Conservation (phyloP, 2,113 vertebrate species). For the Pluvianellus socialis region DNA sequence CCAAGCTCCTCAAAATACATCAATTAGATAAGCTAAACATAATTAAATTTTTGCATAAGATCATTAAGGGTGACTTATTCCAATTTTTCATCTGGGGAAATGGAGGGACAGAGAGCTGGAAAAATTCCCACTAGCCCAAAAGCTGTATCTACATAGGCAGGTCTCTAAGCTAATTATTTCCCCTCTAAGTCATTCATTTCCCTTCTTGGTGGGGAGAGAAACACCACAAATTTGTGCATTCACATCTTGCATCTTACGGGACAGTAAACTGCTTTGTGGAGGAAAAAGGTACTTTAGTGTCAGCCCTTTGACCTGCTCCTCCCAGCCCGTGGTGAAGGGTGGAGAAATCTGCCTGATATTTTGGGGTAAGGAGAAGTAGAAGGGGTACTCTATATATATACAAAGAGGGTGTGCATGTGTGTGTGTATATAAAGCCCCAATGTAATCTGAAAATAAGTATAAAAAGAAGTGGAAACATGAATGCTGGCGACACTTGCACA, state of each 20-base stretch:
- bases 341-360: background rate
- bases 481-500: background rate
- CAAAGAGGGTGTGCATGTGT: background rate
- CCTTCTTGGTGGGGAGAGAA: background rate
- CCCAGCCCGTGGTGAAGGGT: accelerated
- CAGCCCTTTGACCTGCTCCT: background rate
- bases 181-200: background rate
- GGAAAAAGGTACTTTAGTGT: background rate
- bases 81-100: background rate
- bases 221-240: background rate
- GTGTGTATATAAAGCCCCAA: background rate
- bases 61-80: background rate
- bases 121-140: background rate
- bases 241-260: background rate
- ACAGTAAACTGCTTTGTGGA: background rate
- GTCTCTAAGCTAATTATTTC: background rate
- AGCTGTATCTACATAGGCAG: background rate
- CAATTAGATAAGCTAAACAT: conserved; percentile 43
- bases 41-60: conserved; percentile 18
- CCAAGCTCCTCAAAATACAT: conserved; percentile 5
- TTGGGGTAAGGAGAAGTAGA: background rate
- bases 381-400: accelerated
- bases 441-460: background rate
- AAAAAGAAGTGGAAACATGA: background rate
- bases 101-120: background rate